Evolutionary conservation across 1,140 invertebrate species (phyloP).

Genomic region (Phocides pigmalion): DNA sequence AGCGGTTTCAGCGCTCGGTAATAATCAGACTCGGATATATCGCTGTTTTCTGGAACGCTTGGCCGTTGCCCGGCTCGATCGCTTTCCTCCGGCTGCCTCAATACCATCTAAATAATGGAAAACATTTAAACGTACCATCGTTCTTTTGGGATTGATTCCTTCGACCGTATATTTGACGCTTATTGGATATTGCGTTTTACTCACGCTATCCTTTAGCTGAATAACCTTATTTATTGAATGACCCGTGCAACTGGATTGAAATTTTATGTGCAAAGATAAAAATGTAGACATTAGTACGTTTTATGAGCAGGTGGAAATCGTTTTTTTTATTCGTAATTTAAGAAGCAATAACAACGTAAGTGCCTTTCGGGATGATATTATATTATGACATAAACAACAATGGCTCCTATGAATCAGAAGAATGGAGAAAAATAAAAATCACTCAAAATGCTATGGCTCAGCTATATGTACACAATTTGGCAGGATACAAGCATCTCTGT

Average conservation of each 20-base stretch:
- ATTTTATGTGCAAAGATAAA: background rate
- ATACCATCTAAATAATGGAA: slow-evolving; percentile 60
- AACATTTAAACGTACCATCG: slow-evolving; percentile 55
- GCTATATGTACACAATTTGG: background rate
- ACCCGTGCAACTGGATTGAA: background rate
- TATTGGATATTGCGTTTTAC: slow-evolving; percentile 46
- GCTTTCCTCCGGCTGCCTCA: slow-evolving; percentile 39
- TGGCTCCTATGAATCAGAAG: background rate
- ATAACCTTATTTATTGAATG: slow-evolving; percentile 16
- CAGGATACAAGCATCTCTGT: background rate
- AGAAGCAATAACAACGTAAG: no score
- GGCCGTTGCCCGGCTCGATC: slow-evolving; percentile 41
- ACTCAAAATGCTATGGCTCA: background rate
- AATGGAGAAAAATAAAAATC: background rate
- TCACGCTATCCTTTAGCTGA: slow-evolving; percentile 19
- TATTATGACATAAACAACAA: no score
- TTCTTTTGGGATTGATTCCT: slow-evolving; percentile 53
- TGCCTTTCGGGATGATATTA: no score
- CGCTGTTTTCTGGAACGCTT: slow-evolving; percentile 51
- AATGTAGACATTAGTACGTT: background rate
- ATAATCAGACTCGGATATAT: slow-evolving; percentile 42
- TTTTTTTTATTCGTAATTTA: no score
- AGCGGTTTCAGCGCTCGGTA: slow-evolving; percentile 45
- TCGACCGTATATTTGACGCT: slow-evolving; percentile 49
- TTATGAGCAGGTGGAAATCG: no score